Evolutionary conservation across 23 tunicate species (phyloP).

Genomic region (Halocynthia aurantium): DNA sequence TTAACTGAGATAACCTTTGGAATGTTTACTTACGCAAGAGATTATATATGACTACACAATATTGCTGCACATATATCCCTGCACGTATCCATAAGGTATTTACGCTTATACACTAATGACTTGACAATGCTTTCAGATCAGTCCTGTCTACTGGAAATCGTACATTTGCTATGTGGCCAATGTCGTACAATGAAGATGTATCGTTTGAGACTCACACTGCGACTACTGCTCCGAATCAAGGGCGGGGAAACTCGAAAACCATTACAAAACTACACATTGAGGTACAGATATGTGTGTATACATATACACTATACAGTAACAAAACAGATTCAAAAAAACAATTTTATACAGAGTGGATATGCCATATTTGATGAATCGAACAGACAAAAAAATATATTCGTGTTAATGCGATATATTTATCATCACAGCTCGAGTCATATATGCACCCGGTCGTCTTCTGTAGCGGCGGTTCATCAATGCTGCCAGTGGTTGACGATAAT

Average conservation of each 20-base stretch:
- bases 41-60: not conserved
- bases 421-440: constrained; percentile 68
- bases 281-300: no score
- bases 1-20: no score
- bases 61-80: not conserved
- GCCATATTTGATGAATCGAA: no score
- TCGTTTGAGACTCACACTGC: constrained; percentile 88
- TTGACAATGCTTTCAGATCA: constrained; percentile 30
- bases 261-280: constrained; percentile 64
- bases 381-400: not conserved
- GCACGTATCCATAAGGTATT: not conserved
- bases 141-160: constrained; percentile 65
- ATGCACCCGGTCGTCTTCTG: constrained; percentile 93
- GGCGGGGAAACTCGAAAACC: constrained; percentile 1
- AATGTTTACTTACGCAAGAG: no score
- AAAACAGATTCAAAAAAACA: not conserved
- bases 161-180: constrained; percentile 77
- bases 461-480: constrained; percentile 57
- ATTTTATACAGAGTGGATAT: not conserved
- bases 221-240: constrained; percentile 76
- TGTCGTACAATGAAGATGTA: constrained; percentile 70
- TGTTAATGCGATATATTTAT: not conserved
- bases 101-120: no score
- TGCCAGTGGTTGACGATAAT: constrained; percentile 4
- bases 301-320: no score